Evolutionary conservation across 2,888 invertebrate species (phyloP).

Genomic region (Polylopha cassiicola): DNA sequence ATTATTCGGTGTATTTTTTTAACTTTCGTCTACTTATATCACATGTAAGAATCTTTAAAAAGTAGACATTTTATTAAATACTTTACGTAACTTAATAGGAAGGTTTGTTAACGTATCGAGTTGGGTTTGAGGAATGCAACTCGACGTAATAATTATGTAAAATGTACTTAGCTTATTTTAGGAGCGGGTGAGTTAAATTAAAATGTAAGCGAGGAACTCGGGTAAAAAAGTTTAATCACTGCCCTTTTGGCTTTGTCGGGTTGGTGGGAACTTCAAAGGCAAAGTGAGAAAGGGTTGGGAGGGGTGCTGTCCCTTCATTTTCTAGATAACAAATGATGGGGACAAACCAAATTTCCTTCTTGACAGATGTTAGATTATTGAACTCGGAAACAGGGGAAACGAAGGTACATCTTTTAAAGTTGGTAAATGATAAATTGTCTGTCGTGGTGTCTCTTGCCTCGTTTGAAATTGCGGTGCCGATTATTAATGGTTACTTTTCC

Average conservation of each 20-base stretch:
- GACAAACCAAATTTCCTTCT: slow-evolving; percentile 29
- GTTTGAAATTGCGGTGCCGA: neutral
- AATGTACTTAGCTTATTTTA: slow-evolving; percentile 12
- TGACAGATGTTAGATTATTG: slow-evolving; percentile 28
- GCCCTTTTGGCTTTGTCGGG: slow-evolving; percentile 24
- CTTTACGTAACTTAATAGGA: too few species aligned
- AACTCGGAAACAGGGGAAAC: slow-evolving; percentile 15
- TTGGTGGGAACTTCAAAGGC: slow-evolving; percentile 25
- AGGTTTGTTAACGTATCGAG: neutral
- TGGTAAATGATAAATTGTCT: slow-evolving; percentile 19
- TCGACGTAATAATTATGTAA: slow-evolving; percentile 5
- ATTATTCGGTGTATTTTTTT: too few species aligned
- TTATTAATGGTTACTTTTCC: neutral
- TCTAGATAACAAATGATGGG: slow-evolving; percentile 34
- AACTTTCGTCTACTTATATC: too few species aligned
- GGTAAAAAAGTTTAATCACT: slow-evolving; percentile 27
- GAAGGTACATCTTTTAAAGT: slow-evolving; percentile 10
- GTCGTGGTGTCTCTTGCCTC: neutral
- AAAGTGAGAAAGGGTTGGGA: slow-evolving; percentile 21
- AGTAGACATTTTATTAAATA: too few species aligned
- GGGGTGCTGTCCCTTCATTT: slow-evolving; percentile 29
- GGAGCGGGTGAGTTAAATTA: slow-evolving; percentile 20
- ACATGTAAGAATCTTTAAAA: too few species aligned
- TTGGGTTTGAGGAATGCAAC: slow-evolving; percentile 1
- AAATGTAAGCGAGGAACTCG: slow-evolving; percentile 22